These are phyloP conservation scores for Eudasyphora cyanicolor DNA, from an alignment of 2,888 invertebrate genomes.

Conservation along the genomic window DNA sequence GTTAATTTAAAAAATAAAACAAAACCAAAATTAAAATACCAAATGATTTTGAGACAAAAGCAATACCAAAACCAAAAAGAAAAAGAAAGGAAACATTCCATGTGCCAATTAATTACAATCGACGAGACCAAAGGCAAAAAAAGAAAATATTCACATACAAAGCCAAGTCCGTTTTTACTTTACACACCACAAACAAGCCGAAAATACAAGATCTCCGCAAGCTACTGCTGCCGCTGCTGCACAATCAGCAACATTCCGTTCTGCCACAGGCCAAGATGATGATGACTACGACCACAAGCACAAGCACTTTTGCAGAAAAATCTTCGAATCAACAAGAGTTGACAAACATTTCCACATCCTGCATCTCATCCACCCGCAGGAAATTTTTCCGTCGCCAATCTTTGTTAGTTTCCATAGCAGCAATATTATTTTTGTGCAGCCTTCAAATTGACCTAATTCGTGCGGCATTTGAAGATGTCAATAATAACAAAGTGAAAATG, in stretches of 20 bases:
- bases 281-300: constrained; percentile 52
- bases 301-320: constrained; percentile 35
- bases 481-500: constrained; percentile 79
- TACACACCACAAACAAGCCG: neutral
- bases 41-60: constrained; percentile 55
- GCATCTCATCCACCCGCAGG: constrained; percentile 30
- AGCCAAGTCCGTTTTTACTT: neutral
- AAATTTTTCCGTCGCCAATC: constrained; percentile 65
- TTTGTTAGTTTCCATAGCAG: constrained; percentile 65
- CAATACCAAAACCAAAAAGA: constrained; percentile 23
- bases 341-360: constrained; percentile 6
- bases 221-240: neutral
- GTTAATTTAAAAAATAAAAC: constrained; percentile 19
- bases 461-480: constrained; percentile 76
- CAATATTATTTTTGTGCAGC: constrained; percentile 63
- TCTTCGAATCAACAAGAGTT: constrained; percentile 16
- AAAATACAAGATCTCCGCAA: constrained; percentile 9
- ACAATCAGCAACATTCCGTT: constrained; percentile 58
- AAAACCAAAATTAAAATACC: constrained; percentile 24
- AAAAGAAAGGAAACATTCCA: constrained; percentile 49
- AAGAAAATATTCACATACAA: constrained; percentile 48
- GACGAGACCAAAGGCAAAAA: constrained; percentile 57
- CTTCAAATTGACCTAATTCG: constrained; percentile 68
- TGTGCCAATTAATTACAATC: constrained; percentile 62
- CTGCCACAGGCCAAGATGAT: constrained; percentile 55